Evolutionary conservation across 2,113 vertebrate genomes (phyloP), one percentile per base, ranked within the genome.

Genomic region (Grammomys dolichurus): DNA sequence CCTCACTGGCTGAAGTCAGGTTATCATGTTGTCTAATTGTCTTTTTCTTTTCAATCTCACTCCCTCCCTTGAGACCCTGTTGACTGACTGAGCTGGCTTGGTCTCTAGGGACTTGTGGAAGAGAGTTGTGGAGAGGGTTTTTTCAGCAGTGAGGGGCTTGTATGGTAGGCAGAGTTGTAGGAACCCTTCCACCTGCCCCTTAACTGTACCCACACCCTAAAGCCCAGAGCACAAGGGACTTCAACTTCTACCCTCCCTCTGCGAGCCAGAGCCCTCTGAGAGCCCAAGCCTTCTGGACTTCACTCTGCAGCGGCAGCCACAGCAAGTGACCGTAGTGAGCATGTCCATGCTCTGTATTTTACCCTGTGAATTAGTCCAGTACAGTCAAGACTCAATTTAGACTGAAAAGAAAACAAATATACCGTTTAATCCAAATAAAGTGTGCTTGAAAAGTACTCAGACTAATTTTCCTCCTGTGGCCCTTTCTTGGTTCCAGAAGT

Each of bases 371-470:
- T 89, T 72, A 69, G 26, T 70, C 24, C 46, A 65, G 48, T 91
- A 56, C 36, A 22, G 40, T 93, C 16, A 24, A 87, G 70, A 88
- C 22, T 93, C 54, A 94, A 72, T 96, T 81, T 86, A 85, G 26
- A 9, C 54, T 36, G 58, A 60, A 67, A 90, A 92, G 85, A 93
- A 94, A 69, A 78, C 33, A 63, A 36, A 13, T 51, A 85, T 58
- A 87, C 43, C 46, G 78, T 70, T 94, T 93, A 91, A 86, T 84
- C 43, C 88, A 33, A 95, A 81, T 43, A 91, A 95, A n/a, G 16
- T 67, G 16, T 75, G 10, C 36, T 85, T 58, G 54, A 67, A 46
- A 91, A 33, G 14, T 40, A 77, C 46, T 19, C 72, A 67, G 56
- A 33, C 8, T 28, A 7, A 36, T 46, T 85, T 86, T 78, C 65